A percentile compares a stretch with the other conserved stretches of the same genome.
Evolutionary conservation across 2,888 invertebrate species (phyloP).

Genomic region (Hesperia comma): DNA sequence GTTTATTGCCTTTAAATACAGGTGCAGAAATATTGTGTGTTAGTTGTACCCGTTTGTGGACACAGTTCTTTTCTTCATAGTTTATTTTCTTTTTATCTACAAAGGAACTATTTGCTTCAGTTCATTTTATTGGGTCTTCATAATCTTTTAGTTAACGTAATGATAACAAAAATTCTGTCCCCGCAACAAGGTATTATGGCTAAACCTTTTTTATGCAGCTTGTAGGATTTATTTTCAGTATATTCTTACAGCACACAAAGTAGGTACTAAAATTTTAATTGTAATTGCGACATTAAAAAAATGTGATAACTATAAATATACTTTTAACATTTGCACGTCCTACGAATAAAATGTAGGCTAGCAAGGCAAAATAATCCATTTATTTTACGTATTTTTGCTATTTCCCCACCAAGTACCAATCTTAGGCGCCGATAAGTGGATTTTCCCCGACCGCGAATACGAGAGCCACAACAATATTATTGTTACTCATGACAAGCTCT

Average conservation of each 20-base stretch:
- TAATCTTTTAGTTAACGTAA: background rate
- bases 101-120: background rate
- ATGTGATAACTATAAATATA: too few relatives aligned
- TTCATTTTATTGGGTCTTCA: background rate
- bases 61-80: background rate
- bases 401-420: conserved; percentile 43
- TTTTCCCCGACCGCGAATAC: conserved; percentile 72
- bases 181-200: background rate
- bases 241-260: background rate
- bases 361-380: too few relatives aligned
- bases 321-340: too few relatives aligned
- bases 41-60: background rate
- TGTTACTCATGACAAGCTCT: conserved; percentile 68
- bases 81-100: background rate
- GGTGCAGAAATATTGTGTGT: background rate
- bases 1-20: conserved; percentile 13
- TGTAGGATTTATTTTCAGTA: background rate
- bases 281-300: too few relatives aligned
- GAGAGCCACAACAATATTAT: conserved; percentile 79
- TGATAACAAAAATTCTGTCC: background rate
- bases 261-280: background rate
- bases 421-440: conserved; percentile 64
- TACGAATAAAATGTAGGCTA: too few relatives aligned
- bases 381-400: conserved; percentile 19
- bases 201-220: background rate